A percentile compares a stretch with the other conserved stretches of the same genome.
phyloP scores from a whole-genome alignment of 2,888 invertebrate genomes.

The Aphelenchoides bicaudatus region DNA sequence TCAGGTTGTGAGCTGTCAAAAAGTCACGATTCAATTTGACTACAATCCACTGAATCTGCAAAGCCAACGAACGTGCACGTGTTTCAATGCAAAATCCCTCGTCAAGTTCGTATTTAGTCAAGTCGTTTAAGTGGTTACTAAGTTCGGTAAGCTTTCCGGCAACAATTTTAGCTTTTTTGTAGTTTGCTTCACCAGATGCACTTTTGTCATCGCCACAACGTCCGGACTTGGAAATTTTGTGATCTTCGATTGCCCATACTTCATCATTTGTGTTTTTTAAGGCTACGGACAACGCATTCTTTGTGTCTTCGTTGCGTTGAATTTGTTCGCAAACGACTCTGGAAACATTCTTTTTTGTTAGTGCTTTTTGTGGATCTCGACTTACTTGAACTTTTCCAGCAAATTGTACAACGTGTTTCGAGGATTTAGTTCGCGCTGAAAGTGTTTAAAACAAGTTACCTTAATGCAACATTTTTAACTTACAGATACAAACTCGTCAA shows the following conservation, averaged over 20 bases:
- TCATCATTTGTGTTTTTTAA: conserved; percentile 34
- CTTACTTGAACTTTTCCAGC: conserved; percentile 38
- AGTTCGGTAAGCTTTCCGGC: conserved; percentile 39
- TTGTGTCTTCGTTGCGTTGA: conserved; percentile 22
- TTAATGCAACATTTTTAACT: background rate
- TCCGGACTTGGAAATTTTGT: conserved; percentile 32
- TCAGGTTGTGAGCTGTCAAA: conserved; percentile 43
- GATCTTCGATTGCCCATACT: conserved; percentile 34
- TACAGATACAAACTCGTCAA: conserved; percentile 45
- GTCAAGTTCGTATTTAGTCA: conserved; percentile 42
- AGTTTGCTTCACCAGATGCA: conserved; percentile 42
- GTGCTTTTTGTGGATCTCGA: background rate
- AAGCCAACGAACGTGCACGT: conserved; percentile 40
- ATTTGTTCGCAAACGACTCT: conserved; percentile 23
- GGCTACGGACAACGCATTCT: conserved; percentile 14
- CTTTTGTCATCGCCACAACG: conserved; percentile 48
- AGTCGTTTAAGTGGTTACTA: conserved; percentile 38
- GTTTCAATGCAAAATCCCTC: conserved; percentile 34
- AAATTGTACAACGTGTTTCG: conserved; percentile 41
- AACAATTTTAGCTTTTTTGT: conserved; percentile 36
- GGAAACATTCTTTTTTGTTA: background rate
- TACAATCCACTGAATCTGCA: conserved; percentile 56
- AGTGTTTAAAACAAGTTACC: conserved; percentile 5
- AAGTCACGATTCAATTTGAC: conserved; percentile 47
- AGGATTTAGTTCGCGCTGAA: conserved; percentile 43